Percentiles rank a stretch among this genome's conserved stretches.
Conservation (phyloP, 2,113 vertebrate species). For the Sceloporus tristichus region DNA sequence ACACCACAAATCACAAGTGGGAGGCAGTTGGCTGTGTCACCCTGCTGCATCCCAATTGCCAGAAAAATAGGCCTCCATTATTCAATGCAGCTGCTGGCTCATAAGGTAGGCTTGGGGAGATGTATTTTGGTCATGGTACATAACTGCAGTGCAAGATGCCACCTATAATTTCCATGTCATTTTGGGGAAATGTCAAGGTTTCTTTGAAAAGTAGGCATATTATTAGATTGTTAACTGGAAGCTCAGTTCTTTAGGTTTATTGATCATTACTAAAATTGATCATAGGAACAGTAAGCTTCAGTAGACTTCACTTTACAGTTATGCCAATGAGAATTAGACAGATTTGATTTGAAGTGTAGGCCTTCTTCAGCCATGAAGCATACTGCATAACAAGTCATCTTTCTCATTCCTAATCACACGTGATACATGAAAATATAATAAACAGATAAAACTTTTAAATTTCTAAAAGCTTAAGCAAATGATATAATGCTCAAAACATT, state of each 20-base stretch:
- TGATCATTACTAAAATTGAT: no score
- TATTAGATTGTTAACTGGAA: not conserved
- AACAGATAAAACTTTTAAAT: not conserved
- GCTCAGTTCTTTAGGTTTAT: not conserved
- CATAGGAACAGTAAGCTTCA: not conserved
- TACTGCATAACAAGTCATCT: not conserved
- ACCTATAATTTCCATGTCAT: no score
- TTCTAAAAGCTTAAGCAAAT: not conserved
- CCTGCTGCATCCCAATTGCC: no score
- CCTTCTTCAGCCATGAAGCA: not conserved
- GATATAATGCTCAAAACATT: not conserved
- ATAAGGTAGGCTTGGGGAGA: no score
- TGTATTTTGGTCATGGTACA: no score
- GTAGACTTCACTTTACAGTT: not conserved
- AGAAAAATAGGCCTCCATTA: no score
- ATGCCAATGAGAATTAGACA: not conserved
- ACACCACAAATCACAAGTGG: no score
- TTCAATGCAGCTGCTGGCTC: no score
- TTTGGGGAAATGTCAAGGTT: not conserved
- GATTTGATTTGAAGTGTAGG: no score
- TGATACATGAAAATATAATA: not conserved
- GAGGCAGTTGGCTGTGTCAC: no score
- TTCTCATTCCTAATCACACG: not conserved
- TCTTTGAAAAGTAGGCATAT: not conserved
- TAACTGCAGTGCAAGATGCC: no score